These are phyloP conservation scores for Tiliacea aurago DNA, from an alignment of 2,888 invertebrate species.

Conservation along the genomic window DNA sequence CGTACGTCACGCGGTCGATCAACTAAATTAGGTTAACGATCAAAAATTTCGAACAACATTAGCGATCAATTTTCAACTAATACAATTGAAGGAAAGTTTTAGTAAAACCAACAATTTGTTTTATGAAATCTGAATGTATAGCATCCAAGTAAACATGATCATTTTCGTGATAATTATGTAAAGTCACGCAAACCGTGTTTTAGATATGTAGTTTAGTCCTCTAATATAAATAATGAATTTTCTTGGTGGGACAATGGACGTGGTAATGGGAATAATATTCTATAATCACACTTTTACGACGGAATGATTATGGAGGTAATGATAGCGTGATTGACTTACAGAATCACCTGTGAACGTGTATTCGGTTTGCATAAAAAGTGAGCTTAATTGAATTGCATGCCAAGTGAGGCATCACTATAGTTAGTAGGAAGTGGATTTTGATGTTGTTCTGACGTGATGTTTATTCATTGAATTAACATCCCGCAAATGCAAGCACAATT, in stretches of 20 bases:
- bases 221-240: slow-evolving; percentile 66
- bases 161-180: slow-evolving; percentile 84
- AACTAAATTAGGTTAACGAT: slow-evolving; percentile 80
- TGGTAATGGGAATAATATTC: slow-evolving; percentile 52
- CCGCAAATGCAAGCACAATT: slow-evolving; percentile 87
- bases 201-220: slow-evolving; percentile 73
- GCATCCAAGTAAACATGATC: slow-evolving; percentile 81
- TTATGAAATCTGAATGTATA: slow-evolving; percentile 86
- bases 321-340: slow-evolving; percentile 34
- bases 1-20: slow-evolving; percentile 49
- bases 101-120: slow-evolving; percentile 87
- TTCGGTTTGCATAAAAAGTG: slow-evolving; percentile 56
- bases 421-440: slow-evolving; percentile 76
- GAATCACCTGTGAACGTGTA: slow-evolving; percentile 42
- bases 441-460: slow-evolving; percentile 81
- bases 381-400: slow-evolving; percentile 55
- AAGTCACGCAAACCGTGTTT: slow-evolving; percentile 86
- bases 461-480: slow-evolving; percentile 87
- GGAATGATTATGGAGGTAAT: slow-evolving; percentile 32
- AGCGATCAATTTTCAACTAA: slow-evolving; percentile 87
- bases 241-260: slow-evolving; percentile 65
- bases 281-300: slow-evolving; percentile 50
- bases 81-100: slow-evolving; percentile 87
- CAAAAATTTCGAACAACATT: slow-evolving; percentile 84
- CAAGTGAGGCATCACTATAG: slow-evolving; percentile 65